Evolutionary conservation across 2,797 vertebrate genomes (phyloP).

Genomic region (Glyptemys insculpta): DNA sequence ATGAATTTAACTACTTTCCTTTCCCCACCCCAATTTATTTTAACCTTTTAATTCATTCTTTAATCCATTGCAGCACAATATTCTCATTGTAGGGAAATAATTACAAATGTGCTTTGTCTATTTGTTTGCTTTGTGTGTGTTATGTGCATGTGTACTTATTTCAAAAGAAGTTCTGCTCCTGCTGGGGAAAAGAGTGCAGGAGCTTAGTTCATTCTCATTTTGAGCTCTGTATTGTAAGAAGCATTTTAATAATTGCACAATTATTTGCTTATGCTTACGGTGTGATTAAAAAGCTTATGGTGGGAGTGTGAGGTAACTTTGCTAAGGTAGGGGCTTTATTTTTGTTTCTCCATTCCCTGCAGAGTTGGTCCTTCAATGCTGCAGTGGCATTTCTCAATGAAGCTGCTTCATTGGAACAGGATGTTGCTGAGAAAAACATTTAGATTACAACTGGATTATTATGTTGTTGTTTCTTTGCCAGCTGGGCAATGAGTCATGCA

Average conservation of each 20-base stretch:
- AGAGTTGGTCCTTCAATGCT: background rate
- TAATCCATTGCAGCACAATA: background rate
- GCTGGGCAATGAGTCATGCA: background rate
- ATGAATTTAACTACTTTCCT: background rate
- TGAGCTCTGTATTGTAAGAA: background rate
- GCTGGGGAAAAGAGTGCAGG: background rate
- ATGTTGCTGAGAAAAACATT: background rate
- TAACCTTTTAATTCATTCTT: background rate
- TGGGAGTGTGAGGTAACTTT: background rate
- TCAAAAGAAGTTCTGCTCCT: background rate
- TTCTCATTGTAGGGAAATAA: background rate
- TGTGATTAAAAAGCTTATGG: background rate
- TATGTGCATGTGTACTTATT: background rate
- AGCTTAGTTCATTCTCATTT: background rate
- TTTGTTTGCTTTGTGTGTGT: background rate
- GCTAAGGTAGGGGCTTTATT: background rate
- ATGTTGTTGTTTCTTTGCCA: background rate
- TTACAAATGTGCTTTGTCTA: background rate
- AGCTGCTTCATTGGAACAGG: background rate
- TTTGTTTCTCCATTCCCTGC: background rate
- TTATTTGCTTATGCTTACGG: conserved; percentile 38
- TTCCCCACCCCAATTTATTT: background rate
- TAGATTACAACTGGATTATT: background rate
- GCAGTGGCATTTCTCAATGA: background rate
- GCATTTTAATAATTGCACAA: background rate